Evolutionary conservation across 2,888 invertebrate genomes (phyloP).

Genomic region (Pristionchus fissidentatus): DNA sequence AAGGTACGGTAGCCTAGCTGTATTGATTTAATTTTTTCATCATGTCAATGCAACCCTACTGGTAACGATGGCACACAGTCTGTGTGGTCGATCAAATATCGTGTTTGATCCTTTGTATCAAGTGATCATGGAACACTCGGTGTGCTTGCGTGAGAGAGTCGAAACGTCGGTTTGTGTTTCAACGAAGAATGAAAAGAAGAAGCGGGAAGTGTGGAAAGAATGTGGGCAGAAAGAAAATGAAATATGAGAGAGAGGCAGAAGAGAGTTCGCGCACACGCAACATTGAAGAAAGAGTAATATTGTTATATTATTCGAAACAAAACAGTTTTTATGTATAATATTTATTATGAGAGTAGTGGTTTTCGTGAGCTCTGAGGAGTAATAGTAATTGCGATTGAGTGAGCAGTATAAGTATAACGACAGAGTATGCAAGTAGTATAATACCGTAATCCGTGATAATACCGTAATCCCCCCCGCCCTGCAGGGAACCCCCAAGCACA

Average conservation of each 20-base stretch:
- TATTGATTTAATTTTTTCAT: background rate
- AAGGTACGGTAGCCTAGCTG: background rate
- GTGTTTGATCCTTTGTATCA: background rate
- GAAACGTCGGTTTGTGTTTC: background rate
- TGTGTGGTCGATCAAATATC: background rate
- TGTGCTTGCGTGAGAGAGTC: background rate
- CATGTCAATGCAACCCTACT: no score
- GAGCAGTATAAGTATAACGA: slow-evolving; percentile 40
- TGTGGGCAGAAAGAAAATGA: slow-evolving; percentile 6
- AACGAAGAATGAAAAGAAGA: no score
- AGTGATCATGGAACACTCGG: slow-evolving; percentile 1
- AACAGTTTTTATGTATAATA: slow-evolving; percentile 39
- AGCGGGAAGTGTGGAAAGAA: slow-evolving; percentile 1
- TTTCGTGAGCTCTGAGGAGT: no score
- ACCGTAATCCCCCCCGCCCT: slow-evolving; percentile 50
- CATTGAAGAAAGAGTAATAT: slow-evolving; percentile 10
- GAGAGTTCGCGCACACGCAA: slow-evolving; percentile 25
- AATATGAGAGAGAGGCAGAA: slow-evolving; percentile 17
- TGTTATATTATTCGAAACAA: slow-evolving; percentile 33
- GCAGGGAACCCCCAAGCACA: slow-evolving; percentile 54
- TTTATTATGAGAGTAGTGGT: no score
- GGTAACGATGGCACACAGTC: background rate
- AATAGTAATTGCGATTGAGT: background rate
- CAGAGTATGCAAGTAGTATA: background rate
- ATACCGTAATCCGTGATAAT: slow-evolving; percentile 44